Base-by-base conservation (phyloP, 2,888 invertebrate species). In the Pollenia amentaria region DNA sequence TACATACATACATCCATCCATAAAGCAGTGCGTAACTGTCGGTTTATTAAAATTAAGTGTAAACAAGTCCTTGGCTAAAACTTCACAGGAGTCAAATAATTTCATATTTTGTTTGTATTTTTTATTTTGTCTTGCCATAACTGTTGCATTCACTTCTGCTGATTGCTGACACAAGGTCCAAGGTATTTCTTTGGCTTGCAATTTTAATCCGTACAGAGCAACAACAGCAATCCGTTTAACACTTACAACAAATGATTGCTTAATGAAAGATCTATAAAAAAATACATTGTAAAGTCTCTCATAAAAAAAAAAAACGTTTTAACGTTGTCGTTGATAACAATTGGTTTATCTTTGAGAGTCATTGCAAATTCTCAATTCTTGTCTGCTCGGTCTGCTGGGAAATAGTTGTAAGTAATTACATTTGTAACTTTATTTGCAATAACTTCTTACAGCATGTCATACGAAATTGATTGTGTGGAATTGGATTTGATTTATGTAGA, bases 51-150 rank as follows among this genome's bases (percentile, higher is more conserved):
- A 72, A 60, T 78, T 57, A 48, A 78, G 65, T 73, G 53, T 60
- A 79, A 73, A 75, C 78, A 84, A 75, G 53, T 75, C 38, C 60
- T 84, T 75, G 79, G n/a, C 79, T 62, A 67, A 79, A 84, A 80
- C 72, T 80, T 85, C 80, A 80, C 62, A 55, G 29, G 48, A 85
- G 85, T 85, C 70, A 80, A 76, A 75, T 85, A 64, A 85, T 85
- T 85, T 85, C 51, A 70, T 42, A 76, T 85, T 85, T 76, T 70
- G 76, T 80, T 85, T 81, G 76, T 18, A 44, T 81, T 81, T 76
- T 16, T 72, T 53, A 65, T 60, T 44, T 72, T 76, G 67, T 75
- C 65, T 75, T 84, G 67, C 53, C 55, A 53, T 62, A 67, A 78
- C 78, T 51, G 60, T 62, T 60, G 38, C 67, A 69, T 29, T 29